Conservation (phyloP, 2,113 vertebrate species). For the Tautogolabrus adspersus region DNA sequence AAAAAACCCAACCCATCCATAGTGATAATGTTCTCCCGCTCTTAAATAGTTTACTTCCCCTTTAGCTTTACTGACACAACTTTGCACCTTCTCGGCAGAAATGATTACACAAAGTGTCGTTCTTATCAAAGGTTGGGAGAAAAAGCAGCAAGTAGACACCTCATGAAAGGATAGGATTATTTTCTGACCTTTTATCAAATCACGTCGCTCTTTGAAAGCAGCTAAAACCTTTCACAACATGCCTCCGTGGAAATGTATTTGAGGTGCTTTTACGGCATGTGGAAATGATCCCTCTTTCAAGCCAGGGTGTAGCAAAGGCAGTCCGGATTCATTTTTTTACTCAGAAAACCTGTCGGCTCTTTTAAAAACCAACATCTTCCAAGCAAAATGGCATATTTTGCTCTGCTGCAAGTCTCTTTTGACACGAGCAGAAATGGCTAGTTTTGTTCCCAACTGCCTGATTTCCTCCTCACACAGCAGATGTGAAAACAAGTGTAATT, state of each 20-base stretch:
- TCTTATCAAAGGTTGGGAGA: slow-evolving; percentile 23
- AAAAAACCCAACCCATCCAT: slow-evolving; percentile 13
- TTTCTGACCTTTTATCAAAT: slow-evolving; percentile 64
- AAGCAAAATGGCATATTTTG: neutral
- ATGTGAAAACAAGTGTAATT: slow-evolving; percentile 34
- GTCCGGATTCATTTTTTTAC: slow-evolving; percentile 13
- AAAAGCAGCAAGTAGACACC: slow-evolving; percentile 31
- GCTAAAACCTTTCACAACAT: slow-evolving; percentile 53
- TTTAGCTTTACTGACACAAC: slow-evolving; percentile 35
- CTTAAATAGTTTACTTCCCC: slow-evolving; percentile 28
- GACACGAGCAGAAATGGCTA: neutral
- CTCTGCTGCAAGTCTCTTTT: neutral
- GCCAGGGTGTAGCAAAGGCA: slow-evolving; percentile 5
- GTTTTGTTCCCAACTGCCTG: neutral
- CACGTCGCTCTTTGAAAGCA: slow-evolving; percentile 58
- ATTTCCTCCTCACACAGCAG: neutral
- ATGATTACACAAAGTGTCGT: slow-evolving; percentile 42
- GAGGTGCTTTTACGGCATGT: slow-evolving; percentile 37
- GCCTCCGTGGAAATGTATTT: slow-evolving; percentile 51
- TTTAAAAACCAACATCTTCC: neutral
- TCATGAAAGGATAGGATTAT: slow-evolving; percentile 59
- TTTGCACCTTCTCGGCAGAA: slow-evolving; percentile 30
- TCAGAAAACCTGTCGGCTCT: neutral
- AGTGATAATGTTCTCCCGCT: slow-evolving; percentile 14
- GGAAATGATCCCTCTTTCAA: slow-evolving; percentile 39